Conservation (phyloP, 1,140 invertebrate genomes). For the Phortica variegata region DNA sequence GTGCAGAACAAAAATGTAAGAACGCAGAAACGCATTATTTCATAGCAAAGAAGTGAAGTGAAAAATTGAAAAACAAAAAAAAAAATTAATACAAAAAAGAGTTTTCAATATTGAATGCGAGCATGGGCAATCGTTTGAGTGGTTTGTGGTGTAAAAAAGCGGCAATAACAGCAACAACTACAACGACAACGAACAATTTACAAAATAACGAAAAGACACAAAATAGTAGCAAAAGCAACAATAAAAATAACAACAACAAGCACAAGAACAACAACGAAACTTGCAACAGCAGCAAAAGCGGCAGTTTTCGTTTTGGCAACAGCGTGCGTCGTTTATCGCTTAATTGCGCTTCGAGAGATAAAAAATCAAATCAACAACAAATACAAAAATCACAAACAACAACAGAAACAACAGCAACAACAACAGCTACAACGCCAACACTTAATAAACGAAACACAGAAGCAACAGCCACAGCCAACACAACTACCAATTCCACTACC, state of each 20-base stretch:
- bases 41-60: too few relatives aligned
- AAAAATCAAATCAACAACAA: conserved; percentile 16
- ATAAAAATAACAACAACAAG: conserved; percentile 3
- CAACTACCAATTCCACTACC: not conserved
- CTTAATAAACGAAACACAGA: too few relatives aligned
- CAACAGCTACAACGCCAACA: conserved; percentile 10
- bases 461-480: not conserved
- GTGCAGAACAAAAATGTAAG: too few relatives aligned
- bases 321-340: conserved; percentile 41
- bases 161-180: too few relatives aligned
- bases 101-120: not conserved
- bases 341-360: conserved; percentile 37
- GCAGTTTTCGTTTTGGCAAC: conserved; percentile 39
- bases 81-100: not conserved
- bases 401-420: conserved; percentile 9
- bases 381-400: not conserved
- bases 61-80: too few relatives aligned
- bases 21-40: too few relatives aligned
- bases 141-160: conserved; percentile 54
- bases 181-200: too few relatives aligned
- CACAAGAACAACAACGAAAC: conserved; percentile 5
- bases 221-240: conserved; percentile 6
- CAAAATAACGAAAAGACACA: conserved; percentile 23
- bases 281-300: conserved; percentile 21
- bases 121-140: conserved; percentile 55